Evolutionary conservation across 2,797 vertebrate species (phyloP), one percentile per base, ranked within the genome.

Genomic region (Acrocephalus scirpaceus): DNA sequence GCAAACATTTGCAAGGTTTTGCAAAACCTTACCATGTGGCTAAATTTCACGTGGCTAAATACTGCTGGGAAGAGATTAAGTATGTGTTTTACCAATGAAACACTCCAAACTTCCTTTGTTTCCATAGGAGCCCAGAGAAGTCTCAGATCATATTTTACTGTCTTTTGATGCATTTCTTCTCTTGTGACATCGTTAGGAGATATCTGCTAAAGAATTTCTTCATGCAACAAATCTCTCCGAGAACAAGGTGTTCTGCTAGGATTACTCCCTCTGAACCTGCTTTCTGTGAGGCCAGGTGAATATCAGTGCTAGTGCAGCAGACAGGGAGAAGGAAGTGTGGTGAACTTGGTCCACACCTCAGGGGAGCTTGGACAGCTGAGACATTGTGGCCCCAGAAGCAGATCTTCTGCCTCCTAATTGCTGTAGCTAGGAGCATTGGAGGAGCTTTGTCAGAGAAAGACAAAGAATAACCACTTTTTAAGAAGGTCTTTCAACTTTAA

Each of bases 151-250:
- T 36, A 7, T 66, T 87, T 34, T 61, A 16, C 27, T 34, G 20
- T 86, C 16, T 61, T 92, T 38, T 42, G 11, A 45, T 54, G 29
- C 4, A 16, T 91, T 74, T 78, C 19, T 78, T 72, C n/a, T 70
- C 17, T 48, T 40, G 15, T 54, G 51, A n/a, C 11, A 21, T 7
- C 38, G 19, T n/a, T 65, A 58, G 29, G 38, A 78, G 14, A 17
- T 56, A 25, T 14, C 22, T 45, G 14, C 67, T 10, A 3, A 36
- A 51, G 57, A 72, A 48, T 9, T 48, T 26, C 25, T 48, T 18
- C 57, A 54, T 51, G 22, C 10, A 36, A 30, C 9, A 20, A 32
- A 82, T 30, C 25, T 57, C n/a, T 23, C 21, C 0, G 0, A 80
- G 57, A 71, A 15, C 12, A 56, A 62, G 17, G 16, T 34, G 30